phyloP scores from a whole-genome alignment of 2,797 vertebrate genomes.

The Zalophus californianus region DNA sequence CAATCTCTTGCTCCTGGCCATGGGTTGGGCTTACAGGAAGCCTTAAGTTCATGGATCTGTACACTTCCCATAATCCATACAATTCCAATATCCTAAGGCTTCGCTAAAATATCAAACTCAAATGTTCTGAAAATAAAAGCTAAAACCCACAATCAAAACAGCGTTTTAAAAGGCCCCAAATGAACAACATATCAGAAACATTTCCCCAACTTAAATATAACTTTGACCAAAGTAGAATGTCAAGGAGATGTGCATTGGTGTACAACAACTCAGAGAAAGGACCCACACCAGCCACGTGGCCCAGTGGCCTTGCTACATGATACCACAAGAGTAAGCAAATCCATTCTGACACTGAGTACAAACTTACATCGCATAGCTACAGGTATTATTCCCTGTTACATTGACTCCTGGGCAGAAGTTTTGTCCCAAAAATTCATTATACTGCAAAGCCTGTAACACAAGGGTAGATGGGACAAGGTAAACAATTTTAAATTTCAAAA shows the following conservation, averaged over 20 bases:
- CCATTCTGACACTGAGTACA: neutral
- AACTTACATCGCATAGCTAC: slow-evolving; percentile 64
- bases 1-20: neutral
- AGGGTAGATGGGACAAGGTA: neutral
- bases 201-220: neutral
- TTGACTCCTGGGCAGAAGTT: slow-evolving; percentile 81
- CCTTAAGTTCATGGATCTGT: neutral
- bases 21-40: neutral
- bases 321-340: neutral
- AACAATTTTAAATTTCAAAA: slow-evolving; percentile 11
- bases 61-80: neutral
- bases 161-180: neutral
- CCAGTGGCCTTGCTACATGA: neutral
- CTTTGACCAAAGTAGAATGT: neutral
- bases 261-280: neutral
- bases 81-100: neutral
- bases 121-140: neutral
- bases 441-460: slow-evolving; percentile 91
- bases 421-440: slow-evolving; percentile 91
- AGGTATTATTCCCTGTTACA: neutral
- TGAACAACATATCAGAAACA: neutral
- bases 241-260: neutral
- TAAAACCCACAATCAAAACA: neutral
- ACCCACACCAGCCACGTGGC: neutral
- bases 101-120: neutral